Evolutionary conservation across 2,797 vertebrate genomes (phyloP).

Genomic region (Peromyscus eremicus): DNA sequence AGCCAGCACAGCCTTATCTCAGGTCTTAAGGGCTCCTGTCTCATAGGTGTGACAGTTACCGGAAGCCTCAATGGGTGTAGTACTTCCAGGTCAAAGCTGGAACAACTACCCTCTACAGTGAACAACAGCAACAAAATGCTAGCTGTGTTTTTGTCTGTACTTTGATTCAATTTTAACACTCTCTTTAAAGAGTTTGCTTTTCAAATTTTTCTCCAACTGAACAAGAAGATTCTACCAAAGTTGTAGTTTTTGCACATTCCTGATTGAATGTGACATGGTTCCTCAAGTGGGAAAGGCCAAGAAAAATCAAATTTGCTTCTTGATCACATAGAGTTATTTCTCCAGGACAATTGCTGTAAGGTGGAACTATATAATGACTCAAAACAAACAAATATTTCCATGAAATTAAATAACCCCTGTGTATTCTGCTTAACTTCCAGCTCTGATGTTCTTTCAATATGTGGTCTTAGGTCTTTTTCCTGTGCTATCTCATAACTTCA

Average conservation of each 20-base stretch:
- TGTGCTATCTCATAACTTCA: neutral
- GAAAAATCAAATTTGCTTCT: neutral
- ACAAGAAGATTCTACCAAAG: neutral
- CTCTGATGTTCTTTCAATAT: neutral
- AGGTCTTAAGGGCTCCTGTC: too few relatives aligned
- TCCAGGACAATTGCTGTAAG: neutral
- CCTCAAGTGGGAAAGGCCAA: neutral
- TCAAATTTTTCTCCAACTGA: neutral
- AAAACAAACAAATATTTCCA: neutral
- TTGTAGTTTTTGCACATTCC: neutral
- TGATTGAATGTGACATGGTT: constrained; percentile 15
- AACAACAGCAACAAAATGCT: neutral
- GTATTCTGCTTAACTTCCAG: neutral
- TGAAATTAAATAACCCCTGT: neutral
- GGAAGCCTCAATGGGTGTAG: too few relatives aligned
- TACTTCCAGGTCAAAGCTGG: too few relatives aligned
- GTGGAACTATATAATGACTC: neutral
- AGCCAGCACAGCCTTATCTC: too few relatives aligned
- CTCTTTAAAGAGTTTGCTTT: neutral
- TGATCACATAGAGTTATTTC: neutral
- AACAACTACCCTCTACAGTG: too few relatives aligned
- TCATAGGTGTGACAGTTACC: too few relatives aligned
- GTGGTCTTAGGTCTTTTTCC: neutral
- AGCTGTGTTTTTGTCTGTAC: neutral
- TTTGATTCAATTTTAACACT: constrained; percentile 16